phyloP scores from a whole-genome alignment of 2,888 invertebrate species.

The Osedax fenrisi region DNA sequence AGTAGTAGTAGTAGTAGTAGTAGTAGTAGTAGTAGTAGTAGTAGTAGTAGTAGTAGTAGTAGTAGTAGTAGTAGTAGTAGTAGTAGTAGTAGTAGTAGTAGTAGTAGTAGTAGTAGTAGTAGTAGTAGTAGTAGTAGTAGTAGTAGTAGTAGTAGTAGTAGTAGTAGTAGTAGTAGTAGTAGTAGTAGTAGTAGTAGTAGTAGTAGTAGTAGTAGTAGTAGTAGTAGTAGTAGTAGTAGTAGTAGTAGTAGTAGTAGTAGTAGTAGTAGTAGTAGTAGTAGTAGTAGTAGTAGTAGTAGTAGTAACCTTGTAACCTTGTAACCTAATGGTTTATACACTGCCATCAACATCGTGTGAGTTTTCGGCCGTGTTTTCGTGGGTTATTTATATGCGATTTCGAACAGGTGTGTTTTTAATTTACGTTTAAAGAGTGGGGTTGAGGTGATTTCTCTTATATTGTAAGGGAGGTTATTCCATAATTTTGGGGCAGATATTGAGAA shows the following conservation, averaged over 20 bases:
- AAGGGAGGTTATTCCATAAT: too few relatives aligned
- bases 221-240: background rate
- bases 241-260: background rate
- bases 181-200: conserved; percentile 13
- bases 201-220: conserved; percentile 6
- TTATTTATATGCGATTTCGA: too few relatives aligned
- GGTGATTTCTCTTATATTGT: too few relatives aligned
- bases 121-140: conserved; percentile 28
- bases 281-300: conserved; percentile 14
- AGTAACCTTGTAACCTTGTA: too few relatives aligned
- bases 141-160: conserved; percentile 25
- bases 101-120: conserved; percentile 23
- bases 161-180: conserved; percentile 27
- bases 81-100: conserved; percentile 9
- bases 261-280: conserved; percentile 9
- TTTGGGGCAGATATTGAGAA: too few relatives aligned
- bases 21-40: background rate
- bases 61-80: background rate
- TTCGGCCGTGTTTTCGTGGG: too few relatives aligned
- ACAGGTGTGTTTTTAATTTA: too few relatives aligned
- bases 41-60: conserved; percentile 13
- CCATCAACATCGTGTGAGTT: too few relatives aligned
- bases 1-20: background rate
- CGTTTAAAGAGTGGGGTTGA: too few relatives aligned
- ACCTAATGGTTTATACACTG: too few relatives aligned